A percentile compares a stretch with the other conserved stretches of the same genome.
These are phyloP conservation scores for Seriola dumerili DNA, from an alignment of 2,113 vertebrate species.

Conservation along the genomic window DNA sequence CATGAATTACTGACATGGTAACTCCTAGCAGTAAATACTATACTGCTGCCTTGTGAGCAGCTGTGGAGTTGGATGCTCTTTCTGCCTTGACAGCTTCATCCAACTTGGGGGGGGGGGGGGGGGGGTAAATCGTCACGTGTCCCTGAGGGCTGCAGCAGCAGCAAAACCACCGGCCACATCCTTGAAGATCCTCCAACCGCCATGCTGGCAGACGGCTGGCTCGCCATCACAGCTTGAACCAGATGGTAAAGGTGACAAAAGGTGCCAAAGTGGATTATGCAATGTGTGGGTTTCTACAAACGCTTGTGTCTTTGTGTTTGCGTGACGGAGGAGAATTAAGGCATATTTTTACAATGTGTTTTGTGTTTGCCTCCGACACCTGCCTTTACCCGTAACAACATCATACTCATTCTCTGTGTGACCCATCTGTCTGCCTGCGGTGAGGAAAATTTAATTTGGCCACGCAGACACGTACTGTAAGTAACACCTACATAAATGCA, in stretches of 20 bases:
- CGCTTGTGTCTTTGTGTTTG: neutral
- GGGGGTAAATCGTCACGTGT: constrained; percentile 17
- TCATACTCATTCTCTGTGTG: neutral
- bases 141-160: constrained; percentile 30
- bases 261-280: constrained; percentile 50
- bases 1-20: accelerated
- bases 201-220: constrained; percentile 51
- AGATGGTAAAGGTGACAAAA: constrained; percentile 64
- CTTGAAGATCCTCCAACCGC: constrained; percentile 54
- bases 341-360: constrained; percentile 13
- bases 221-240: constrained; percentile 44
- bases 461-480: neutral
- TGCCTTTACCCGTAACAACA: constrained; percentile 10
- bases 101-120: neutral
- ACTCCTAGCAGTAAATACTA: neutral
- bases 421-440: constrained; percentile 20
- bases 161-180: constrained; percentile 4
- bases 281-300: constrained; percentile 5
- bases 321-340: neutral
- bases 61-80: constrained; percentile 9
- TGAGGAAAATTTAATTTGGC: constrained; percentile 18
- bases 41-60: neutral
- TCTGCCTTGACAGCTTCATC: neutral
- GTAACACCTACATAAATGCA: constrained; percentile 1
- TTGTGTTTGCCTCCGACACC: constrained; percentile 2